Evolutionary conservation across 2,797 vertebrate species (phyloP).

Genomic region (Pseudochirops corinnae): DNA sequence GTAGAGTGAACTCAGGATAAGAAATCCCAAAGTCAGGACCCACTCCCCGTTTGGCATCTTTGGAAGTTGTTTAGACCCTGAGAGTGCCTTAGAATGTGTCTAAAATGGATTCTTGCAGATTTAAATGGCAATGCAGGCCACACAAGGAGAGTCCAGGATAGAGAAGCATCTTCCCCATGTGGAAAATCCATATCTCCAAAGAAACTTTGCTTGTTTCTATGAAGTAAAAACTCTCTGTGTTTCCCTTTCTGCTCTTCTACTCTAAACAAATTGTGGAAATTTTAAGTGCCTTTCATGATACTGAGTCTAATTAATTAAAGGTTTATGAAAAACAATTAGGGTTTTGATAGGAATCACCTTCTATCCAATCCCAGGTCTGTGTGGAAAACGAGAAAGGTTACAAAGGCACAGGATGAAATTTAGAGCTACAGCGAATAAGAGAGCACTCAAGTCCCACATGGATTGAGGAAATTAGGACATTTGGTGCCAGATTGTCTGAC

Average conservation of each 20-base stretch:
- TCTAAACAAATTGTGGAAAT: conserved; percentile 73
- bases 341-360: conserved; percentile 74
- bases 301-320: conserved; percentile 75
- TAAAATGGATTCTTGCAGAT: not conserved
- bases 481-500: conserved; percentile 82
- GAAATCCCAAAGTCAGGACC: not conserved
- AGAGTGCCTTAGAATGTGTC: not conserved
- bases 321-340: conserved; percentile 76
- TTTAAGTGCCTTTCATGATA: conserved; percentile 72
- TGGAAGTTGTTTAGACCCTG: not conserved
- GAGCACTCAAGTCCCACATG: conserved; percentile 80
- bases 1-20: not conserved
- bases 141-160: not conserved
- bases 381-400: conserved; percentile 68
- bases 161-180: not conserved
- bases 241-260: conserved; percentile 25
- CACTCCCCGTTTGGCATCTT: not conserved
- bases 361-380: conserved; percentile 51
- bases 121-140: not conserved
- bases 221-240: too few species aligned
- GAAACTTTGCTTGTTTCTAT: not conserved
- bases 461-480: conserved; percentile 80
- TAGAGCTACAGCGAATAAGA: conserved; percentile 76
- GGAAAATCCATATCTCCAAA: accelerated
- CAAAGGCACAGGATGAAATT: conserved; percentile 76